These are phyloP conservation scores for Pterostichus madidus DNA, from an alignment of 2,888 invertebrate genomes.

Conservation along the genomic window DNA sequence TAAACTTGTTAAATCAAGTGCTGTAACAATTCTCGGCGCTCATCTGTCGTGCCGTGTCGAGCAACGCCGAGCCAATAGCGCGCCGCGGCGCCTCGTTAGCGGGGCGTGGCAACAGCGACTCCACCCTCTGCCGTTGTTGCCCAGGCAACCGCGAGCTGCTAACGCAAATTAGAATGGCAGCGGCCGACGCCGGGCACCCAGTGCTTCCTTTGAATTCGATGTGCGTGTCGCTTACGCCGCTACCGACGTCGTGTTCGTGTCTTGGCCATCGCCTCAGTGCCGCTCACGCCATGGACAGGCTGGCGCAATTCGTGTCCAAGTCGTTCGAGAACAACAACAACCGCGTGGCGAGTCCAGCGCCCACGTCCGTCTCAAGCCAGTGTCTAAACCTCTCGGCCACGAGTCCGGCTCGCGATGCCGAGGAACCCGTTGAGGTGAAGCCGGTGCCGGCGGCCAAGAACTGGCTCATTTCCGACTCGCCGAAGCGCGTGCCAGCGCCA, in stretches of 20 bases:
- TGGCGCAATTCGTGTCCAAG: constrained; percentile 94
- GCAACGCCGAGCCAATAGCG: constrained; percentile 14
- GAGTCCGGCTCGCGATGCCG: constrained; percentile 45
- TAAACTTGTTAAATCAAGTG: constrained; percentile 66
- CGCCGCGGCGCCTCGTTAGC: constrained; percentile 73
- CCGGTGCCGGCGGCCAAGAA: constrained; percentile 72
- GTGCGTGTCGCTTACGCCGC: constrained; percentile 40
- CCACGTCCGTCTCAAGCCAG: constrained; percentile 68
- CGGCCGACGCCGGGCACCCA: constrained; percentile 74
- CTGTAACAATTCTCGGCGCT: constrained; percentile 63
- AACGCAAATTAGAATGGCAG: constrained; percentile 77
- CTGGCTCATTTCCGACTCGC: constrained; percentile 76
- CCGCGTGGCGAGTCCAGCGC: constrained; percentile 70
- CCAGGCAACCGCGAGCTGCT: constrained; percentile 77
- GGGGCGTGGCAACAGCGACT: constrained; percentile 62
- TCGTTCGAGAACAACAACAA: constrained; percentile 85
- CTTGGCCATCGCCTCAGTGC: constrained; percentile 10
- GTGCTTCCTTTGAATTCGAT: constrained; percentile 62
- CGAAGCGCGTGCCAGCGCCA: constrained; percentile 70
- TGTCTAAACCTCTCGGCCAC: constrained; percentile 72
- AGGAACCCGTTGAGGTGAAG: constrained; percentile 67
- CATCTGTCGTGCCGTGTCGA: constrained; percentile 57
- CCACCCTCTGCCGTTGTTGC: constrained; percentile 73
- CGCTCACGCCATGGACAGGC: constrained; percentile 86
- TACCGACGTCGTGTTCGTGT: constrained; percentile 20